Conservation (phyloP, 2,797 vertebrate species). For the Philypnodon macrostomus region DNA sequence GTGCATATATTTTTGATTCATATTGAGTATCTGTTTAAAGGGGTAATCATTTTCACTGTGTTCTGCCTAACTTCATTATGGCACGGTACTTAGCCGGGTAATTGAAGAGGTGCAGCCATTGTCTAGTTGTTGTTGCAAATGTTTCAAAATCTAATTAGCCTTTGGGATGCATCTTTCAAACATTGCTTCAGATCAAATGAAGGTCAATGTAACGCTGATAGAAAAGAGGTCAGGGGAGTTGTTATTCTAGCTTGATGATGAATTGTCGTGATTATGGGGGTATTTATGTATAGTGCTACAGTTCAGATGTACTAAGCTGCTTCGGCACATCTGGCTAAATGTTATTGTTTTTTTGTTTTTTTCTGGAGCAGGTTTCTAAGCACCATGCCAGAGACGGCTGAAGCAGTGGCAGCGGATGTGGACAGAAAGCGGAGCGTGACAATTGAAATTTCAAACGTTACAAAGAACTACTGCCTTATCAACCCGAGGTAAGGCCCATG, state of each 20-base stretch:
- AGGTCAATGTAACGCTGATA: constrained; percentile 40
- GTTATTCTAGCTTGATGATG: constrained; percentile 8
- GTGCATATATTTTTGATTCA: constrained; percentile 54
- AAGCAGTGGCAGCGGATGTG: constrained; percentile 64
- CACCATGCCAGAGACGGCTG: constrained; percentile 70
- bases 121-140: constrained; percentile 40
- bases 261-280: constrained; percentile 5
- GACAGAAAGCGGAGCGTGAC: constrained; percentile 60
- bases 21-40: constrained; percentile 36
- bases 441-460: constrained; percentile 70
- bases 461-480: constrained; percentile 69
- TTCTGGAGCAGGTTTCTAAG: constrained; percentile 24
- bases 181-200: constrained; percentile 14
- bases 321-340: constrained; percentile 7
- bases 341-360: neutral
- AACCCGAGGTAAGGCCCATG: constrained; percentile 68
- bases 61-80: constrained; percentile 44
- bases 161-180: constrained; percentile 45
- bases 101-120: constrained; percentile 46
- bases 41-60: constrained; percentile 30
- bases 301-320: too few species aligned
- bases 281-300: constrained; percentile 1
- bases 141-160: constrained; percentile 53
- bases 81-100: constrained; percentile 39
- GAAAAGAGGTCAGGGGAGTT: constrained; percentile 19